Evolutionary conservation across 2,797 vertebrate genomes (phyloP).

Genomic region (Lepus townsendii): DNA sequence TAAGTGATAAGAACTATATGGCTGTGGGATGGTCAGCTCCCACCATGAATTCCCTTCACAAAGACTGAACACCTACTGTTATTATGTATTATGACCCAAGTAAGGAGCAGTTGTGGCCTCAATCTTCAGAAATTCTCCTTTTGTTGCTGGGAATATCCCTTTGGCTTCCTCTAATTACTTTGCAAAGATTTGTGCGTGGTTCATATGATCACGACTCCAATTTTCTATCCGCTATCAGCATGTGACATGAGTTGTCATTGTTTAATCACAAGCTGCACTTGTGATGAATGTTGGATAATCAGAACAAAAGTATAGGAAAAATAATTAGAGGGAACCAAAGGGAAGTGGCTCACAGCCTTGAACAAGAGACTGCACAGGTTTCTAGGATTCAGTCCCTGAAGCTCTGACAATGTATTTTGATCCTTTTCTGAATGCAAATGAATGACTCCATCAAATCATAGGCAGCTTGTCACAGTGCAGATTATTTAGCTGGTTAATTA

Average conservation of each 20-base stretch:
- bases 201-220: conserved; percentile 70
- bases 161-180: conserved; percentile 79
- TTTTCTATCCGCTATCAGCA: conserved; percentile 75
- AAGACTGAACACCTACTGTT: conserved; percentile 35
- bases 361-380: conserved; percentile 69
- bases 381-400: conserved; percentile 74
- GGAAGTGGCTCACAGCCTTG: conserved; percentile 68
- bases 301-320: conserved; percentile 78
- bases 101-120: background rate
- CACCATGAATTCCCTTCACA: conserved; percentile 39
- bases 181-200: conserved; percentile 51
- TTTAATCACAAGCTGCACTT: conserved; percentile 79
- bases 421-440: conserved; percentile 81
- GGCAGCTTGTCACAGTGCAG: conserved; percentile 72
- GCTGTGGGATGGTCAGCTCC: conserved; percentile 35
- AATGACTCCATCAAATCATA: conserved; percentile 77
- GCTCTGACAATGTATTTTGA: conserved; percentile 78
- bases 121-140: conserved; percentile 63
- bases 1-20: conserved; percentile 42
- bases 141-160: conserved; percentile 66
- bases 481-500: conserved; percentile 82
- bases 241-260: conserved; percentile 76
- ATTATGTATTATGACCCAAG: conserved; percentile 50
- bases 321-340: conserved; percentile 79
- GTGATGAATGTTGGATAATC: conserved; percentile 81